Percentiles rank a stretch among this genome's conserved stretches.
Conservation (phyloP, 2,797 vertebrate species). For the Gadopsis marmoratus region DNA sequence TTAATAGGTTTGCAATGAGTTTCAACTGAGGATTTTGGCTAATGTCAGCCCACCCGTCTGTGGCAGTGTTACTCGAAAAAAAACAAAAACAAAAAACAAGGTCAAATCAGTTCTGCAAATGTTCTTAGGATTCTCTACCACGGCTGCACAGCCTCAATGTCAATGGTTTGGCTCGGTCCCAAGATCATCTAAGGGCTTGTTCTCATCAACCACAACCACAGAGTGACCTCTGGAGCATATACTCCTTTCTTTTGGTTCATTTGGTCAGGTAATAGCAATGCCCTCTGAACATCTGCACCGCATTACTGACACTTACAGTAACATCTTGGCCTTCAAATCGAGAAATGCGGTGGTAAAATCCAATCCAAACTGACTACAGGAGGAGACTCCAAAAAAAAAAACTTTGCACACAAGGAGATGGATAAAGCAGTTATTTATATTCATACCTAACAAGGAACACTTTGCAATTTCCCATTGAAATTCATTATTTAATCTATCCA, state of each 20-base stretch:
- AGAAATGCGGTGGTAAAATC: background rate
- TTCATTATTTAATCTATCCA: background rate
- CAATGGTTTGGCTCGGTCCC: constrained; percentile 7
- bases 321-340: constrained; percentile 8
- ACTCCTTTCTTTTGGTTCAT: constrained; percentile 7
- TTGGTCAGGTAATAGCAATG: constrained; percentile 16
- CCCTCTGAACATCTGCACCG: background rate
- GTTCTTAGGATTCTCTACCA: background rate
- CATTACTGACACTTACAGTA: constrained; percentile 6
- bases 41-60: background rate
- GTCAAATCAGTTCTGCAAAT: background rate
- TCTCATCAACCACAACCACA: constrained; percentile 13
- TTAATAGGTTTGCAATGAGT: background rate
- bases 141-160: background rate
- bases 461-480: background rate
- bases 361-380: background rate
- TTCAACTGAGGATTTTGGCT: background rate
- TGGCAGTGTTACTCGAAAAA: background rate
- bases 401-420: background rate
- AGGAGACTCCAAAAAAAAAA: background rate
- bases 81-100: background rate
- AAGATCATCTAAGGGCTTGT: constrained; percentile 2
- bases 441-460: background rate
- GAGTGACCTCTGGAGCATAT: constrained; percentile 12
- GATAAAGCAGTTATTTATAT: background rate